Percentiles rank a stretch among this genome's conserved stretches.
Conservation (phyloP, 1,140 invertebrate genomes). For the Penaeus chinensis region DNA sequence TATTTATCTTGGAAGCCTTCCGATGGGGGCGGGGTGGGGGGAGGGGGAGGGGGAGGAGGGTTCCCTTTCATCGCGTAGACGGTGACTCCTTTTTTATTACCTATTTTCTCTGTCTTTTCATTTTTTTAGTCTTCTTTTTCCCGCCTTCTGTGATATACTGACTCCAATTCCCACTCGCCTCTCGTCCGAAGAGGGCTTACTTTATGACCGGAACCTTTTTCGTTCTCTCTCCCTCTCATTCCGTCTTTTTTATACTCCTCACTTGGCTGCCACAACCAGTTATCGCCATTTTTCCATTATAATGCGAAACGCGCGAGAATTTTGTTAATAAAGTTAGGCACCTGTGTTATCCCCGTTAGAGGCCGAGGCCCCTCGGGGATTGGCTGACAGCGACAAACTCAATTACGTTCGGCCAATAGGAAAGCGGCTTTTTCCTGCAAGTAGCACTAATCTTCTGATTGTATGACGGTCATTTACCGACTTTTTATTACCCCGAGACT, state of each 20-base stretch:
- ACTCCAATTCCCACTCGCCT: too few relatives aligned
- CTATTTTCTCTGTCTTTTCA: background rate
- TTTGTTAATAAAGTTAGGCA: constrained; percentile 43
- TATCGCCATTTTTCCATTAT: too few relatives aligned
- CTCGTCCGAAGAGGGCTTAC: too few relatives aligned
- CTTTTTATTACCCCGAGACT: constrained; percentile 50
- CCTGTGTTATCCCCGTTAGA: constrained; percentile 23
- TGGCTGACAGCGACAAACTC: constrained; percentile 53
- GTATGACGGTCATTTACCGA: constrained; percentile 58
- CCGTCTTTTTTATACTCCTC: too few relatives aligned
- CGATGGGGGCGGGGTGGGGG: background rate
- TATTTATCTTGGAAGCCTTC: constrained; percentile 43
- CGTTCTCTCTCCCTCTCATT: too few relatives aligned
- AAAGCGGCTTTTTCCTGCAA: constrained; percentile 43
- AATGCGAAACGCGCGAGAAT: constrained; percentile 20
- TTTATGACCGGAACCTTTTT: too few relatives aligned
- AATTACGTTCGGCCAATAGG: constrained; percentile 54
- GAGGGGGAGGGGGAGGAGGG: background rate
- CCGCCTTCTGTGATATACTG: too few relatives aligned
- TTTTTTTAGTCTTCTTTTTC: background rate
- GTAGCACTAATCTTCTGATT: constrained; percentile 59
- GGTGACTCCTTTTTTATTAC: too few relatives aligned
- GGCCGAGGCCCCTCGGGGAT: constrained; percentile 29
- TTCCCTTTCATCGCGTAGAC: too few relatives aligned
- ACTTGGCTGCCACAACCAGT: too few relatives aligned